These are phyloP conservation scores for Turritopsis rubra DNA, from an alignment of 30 jellyfish, hydroid and myxozoan genomes.

Conservation along the genomic window DNA sequence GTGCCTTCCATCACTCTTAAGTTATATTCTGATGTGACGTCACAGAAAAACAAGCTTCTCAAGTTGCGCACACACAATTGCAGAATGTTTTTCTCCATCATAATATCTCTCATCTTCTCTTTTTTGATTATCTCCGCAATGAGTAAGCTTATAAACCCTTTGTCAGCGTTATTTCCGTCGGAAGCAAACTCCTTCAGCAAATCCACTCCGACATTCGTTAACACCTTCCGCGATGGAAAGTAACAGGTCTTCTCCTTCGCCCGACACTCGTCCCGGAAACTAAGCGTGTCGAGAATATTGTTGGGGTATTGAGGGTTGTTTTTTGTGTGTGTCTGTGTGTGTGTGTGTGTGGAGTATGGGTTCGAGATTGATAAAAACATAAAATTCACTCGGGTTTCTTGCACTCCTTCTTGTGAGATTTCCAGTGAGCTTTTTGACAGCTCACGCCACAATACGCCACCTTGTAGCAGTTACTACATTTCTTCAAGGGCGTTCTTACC, in stretches of 20 bases:
- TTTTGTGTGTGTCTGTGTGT: no score
- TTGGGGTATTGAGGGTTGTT: no score
- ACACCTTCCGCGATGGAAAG: background rate
- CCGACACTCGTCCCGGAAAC: background rate
- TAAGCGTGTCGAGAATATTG: background rate
- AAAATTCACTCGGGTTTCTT: background rate
- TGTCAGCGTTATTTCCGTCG: background rate
- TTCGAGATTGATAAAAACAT: background rate
- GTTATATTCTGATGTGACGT: background rate
- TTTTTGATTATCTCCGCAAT: background rate
- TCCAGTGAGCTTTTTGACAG: conserved; percentile 4
- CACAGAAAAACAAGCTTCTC: background rate
- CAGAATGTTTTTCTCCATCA: background rate
- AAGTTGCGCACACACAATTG: background rate
- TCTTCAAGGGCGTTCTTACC: background rate
- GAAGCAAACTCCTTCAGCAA: background rate
- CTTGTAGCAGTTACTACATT: background rate
- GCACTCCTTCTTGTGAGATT: background rate
- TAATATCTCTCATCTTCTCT: background rate
- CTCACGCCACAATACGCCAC: conserved; percentile 2
- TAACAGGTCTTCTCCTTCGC: background rate
- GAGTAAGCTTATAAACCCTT: background rate
- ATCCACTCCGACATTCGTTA: background rate
- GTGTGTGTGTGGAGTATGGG: background rate
- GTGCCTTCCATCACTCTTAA: background rate